Base-by-base conservation (phyloP, 2,797 vertebrate genomes). In the Aldrovandia affinis region DNA sequence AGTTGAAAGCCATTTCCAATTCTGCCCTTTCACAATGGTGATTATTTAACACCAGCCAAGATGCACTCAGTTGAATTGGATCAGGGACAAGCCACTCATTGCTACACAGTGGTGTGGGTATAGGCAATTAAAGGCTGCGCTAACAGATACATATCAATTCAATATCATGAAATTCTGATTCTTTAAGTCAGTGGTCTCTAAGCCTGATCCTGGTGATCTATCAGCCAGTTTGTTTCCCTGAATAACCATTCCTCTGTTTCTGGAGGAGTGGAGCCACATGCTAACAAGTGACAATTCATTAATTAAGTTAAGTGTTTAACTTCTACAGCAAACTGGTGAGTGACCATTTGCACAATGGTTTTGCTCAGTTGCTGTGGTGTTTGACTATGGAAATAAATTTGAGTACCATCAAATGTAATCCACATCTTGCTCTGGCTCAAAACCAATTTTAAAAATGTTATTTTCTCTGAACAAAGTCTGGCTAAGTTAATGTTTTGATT, bases 11-110 rank as follows among this genome's bases (percentile, higher is more conserved):
- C 81, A 15, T 68, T 84, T 84, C 78, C 55, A 54, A 80, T 80
- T 82, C 84, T 90, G 86, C 84, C 89, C 90, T 89, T 88, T 87
- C 83, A 33, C 18, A 86, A 73, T 63, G 83, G 86, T 88, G 84
- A 89, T 90, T 89, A 88, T 88, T 68, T 79, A 86, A 88, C 82
- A 82, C 70, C 78, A 87, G 36, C 83, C 85, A 81, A 87, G 85
- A 88, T 82, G 77, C 52, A 54, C 73, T 75, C 77, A 44, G 84
- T 88, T 86, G 89, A 90, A 89, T 89, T 87, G 86, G 86, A 85
- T 81, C 86, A 65, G 70, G 83, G 78, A 83, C 86, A 83, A 78
- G 44, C 83, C 86, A 84, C 80, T 83, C 28, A 83, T 77, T 73
- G 87, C 86, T 57, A 33, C 68, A 82, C 59, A 85, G 79, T 81